Percentiles rank a stretch among this genome's conserved stretches.
Conservation (phyloP, 64 coral and sea anemone species). For the Montipora cactus region DNA sequence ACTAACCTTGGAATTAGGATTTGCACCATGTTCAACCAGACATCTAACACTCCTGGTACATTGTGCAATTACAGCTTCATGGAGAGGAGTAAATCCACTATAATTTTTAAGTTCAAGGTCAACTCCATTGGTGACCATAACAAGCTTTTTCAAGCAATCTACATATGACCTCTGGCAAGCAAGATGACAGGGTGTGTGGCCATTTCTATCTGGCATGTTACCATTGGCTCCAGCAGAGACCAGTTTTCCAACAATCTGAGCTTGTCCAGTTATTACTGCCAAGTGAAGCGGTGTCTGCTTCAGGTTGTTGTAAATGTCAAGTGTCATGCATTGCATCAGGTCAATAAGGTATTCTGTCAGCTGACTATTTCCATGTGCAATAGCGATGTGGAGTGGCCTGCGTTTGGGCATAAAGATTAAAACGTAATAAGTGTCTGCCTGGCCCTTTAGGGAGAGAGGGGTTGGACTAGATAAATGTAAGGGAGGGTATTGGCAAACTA, state of each 20-base stretch:
- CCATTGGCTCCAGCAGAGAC: constrained; percentile 73
- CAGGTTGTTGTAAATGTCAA: constrained; percentile 94
- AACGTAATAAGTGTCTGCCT: neutral
- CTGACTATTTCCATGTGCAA: constrained; percentile 78
- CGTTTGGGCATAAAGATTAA: neutral
- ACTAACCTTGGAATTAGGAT: constrained; percentile 88
- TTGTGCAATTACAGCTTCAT: constrained; percentile 76
- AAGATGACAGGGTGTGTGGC: constrained; percentile 85
- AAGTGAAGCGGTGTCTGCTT: constrained; percentile 95
- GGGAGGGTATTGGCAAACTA: too few species aligned
- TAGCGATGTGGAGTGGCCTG: constrained; percentile 97
- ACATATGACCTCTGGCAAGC: constrained; percentile 73
- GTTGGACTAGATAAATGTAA: too few species aligned
- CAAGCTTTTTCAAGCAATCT: constrained; percentile 73
- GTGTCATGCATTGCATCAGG: constrained; percentile 65
- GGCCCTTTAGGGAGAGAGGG: too few species aligned
- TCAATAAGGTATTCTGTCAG: constrained; percentile 77
- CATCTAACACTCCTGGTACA: constrained; percentile 55
- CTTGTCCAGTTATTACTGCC: constrained; percentile 92
- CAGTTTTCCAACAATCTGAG: constrained; percentile 69
- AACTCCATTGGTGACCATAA: constrained; percentile 2
- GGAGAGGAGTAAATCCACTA: constrained; percentile 85
- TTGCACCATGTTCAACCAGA: constrained; percentile 83
- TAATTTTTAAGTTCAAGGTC: constrained; percentile 78
- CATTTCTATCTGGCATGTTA: constrained; percentile 95